These are phyloP conservation scores for Corvus cornix DNA, from an alignment of 2,113 vertebrate genomes.

Conservation along the genomic window DNA sequence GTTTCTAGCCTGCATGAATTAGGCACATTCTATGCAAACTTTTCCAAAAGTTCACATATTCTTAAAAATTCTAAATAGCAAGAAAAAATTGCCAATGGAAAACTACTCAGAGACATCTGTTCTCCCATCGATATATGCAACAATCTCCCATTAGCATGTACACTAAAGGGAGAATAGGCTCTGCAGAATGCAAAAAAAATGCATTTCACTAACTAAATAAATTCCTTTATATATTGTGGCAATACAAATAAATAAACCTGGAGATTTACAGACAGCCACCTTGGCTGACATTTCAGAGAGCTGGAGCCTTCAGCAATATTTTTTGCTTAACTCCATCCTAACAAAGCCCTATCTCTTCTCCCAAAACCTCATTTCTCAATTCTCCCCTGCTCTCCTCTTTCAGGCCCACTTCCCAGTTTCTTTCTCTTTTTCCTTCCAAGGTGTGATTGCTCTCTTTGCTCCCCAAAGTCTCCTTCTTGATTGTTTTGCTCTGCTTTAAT, in stretches of 20 bases:
- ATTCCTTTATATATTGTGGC: conserved; percentile 65
- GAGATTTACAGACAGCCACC: conserved; percentile 61
- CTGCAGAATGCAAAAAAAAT: conserved; percentile 59
- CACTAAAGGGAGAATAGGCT: conserved; percentile 28
- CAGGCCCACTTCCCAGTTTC: conserved; percentile 54
- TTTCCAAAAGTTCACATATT: neutral
- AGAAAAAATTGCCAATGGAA: conserved; percentile 7
- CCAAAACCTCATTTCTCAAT: conserved; percentile 44
- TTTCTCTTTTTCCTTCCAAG: conserved; percentile 51
- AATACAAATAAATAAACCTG: conserved; percentile 66
- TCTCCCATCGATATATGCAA: neutral
- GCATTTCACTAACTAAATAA: conserved; percentile 54
- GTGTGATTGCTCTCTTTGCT: conserved; percentile 54
- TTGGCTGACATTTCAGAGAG: conserved; percentile 65
- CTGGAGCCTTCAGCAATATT: conserved; percentile 41
- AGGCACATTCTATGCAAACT: neutral
- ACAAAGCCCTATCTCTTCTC: conserved; percentile 38
- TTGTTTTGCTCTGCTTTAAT: conserved; percentile 53
- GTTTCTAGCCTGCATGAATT: neutral
- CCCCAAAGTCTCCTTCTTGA: conserved; percentile 60
- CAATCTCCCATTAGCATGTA: conserved; percentile 10
- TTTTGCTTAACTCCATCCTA: conserved; percentile 57
- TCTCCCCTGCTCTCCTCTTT: conserved; percentile 21
- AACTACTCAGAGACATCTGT: conserved; percentile 30
- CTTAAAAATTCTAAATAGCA: neutral